Evolutionary conservation across 2,888 invertebrate genomes (phyloP).

Genomic region (Melieria crassipennis): DNA sequence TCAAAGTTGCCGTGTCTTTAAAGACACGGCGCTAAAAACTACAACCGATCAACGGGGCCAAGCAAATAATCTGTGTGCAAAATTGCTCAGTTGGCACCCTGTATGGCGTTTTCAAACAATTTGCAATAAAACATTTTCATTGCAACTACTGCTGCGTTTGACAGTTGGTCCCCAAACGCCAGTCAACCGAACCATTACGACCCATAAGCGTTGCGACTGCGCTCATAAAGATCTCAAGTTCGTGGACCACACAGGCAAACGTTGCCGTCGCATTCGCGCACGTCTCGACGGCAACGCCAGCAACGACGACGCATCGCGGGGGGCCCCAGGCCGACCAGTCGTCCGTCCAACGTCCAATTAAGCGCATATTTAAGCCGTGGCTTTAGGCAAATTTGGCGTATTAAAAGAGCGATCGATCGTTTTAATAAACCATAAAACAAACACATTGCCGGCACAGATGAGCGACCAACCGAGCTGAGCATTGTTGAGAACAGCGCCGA

Average conservation of each 20-base stretch:
- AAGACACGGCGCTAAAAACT: too few species aligned
- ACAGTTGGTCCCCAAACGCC: conserved; percentile 3
- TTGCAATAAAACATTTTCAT: conserved; percentile 27
- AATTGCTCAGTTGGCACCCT: too few species aligned
- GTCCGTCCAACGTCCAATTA: conserved; percentile 40
- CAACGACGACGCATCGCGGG: conserved; percentile 16
- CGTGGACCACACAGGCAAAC: conserved; percentile 52
- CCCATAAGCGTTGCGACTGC: conserved; percentile 28
- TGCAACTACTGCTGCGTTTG: neutral
- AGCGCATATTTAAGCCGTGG: conserved; percentile 43
- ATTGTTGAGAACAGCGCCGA: too few species aligned
- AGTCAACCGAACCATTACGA: conserved; percentile 18
- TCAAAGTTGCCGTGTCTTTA: too few species aligned
- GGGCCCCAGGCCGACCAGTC: conserved; percentile 14
- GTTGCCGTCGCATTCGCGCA: conserved; percentile 1
- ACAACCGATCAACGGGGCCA: too few species aligned
- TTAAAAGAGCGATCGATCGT: conserved; percentile 51
- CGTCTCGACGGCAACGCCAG: neutral
- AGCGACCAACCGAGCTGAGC: neutral
- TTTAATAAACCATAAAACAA: conserved; percentile 58
- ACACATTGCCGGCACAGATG: conserved; percentile 46
- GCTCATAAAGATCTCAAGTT: conserved; percentile 58
- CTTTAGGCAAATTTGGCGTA: conserved; percentile 42
- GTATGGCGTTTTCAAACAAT: too few species aligned
- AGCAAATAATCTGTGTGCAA: too few species aligned